These are phyloP conservation scores for Oreochromis tanganicae DNA, from an alignment of 2,113 vertebrate species.

Conservation along the genomic window DNA sequence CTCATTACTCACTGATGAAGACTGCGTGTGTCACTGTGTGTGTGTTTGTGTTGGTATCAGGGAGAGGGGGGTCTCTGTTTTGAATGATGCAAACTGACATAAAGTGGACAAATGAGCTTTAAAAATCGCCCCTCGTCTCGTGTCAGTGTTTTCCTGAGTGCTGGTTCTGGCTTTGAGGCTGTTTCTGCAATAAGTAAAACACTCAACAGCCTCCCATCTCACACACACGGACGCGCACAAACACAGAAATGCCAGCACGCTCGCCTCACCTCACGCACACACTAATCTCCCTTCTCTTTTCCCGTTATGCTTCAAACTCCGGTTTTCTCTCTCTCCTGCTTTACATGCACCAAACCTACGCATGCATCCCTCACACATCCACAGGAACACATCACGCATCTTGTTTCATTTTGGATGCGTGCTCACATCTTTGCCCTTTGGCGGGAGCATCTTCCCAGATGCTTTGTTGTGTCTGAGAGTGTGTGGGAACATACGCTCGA, in stretches of 20 bases:
- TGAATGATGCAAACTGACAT: conserved; percentile 31
- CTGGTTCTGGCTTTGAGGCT: not conserved
- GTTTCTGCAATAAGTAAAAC: not conserved
- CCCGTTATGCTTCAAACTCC: not conserved
- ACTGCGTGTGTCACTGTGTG: not conserved
- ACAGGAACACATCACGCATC: not conserved
- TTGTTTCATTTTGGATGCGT: conserved; percentile 23
- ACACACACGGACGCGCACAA: not conserved
- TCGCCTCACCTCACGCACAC: not conserved
- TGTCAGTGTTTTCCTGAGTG: not conserved
- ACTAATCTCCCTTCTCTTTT: not conserved
- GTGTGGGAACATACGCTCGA: conserved; percentile 60
- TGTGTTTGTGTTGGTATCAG: not conserved
- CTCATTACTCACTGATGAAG: conserved; percentile 39
- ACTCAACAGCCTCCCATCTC: not conserved
- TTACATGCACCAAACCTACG: not conserved
- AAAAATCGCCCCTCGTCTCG: not conserved
- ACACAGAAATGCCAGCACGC: not conserved
- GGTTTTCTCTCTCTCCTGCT: not conserved
- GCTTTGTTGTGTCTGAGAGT: conserved; percentile 68
- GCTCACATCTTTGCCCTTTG: conserved; percentile 45
- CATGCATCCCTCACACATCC: conserved; percentile 2
- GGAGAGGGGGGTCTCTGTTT: not conserved
- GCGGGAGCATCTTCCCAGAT: conserved; percentile 43
- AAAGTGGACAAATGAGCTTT: conserved; percentile 27